Conservation (phyloP, 2,888 invertebrate species). For the Heterodera filipjevi region DNA sequence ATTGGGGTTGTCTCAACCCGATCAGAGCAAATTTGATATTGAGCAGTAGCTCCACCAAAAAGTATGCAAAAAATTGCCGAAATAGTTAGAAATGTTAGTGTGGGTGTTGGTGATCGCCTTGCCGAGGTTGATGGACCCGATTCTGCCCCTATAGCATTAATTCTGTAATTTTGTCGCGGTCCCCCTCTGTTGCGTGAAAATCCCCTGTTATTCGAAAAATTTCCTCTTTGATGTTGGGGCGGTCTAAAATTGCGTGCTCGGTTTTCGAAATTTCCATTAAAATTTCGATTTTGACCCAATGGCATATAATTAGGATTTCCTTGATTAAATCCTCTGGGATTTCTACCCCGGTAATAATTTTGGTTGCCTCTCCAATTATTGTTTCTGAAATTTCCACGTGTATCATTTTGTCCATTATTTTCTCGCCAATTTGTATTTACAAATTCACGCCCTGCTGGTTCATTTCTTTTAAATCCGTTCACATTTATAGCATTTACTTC, state of each 20-base stretch:
- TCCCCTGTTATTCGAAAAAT: neutral
- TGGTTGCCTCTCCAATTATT: neutral
- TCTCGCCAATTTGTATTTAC: neutral
- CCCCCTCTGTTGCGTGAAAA: neutral
- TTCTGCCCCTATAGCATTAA: neutral
- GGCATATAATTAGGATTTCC: neutral
- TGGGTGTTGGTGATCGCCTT: neutral
- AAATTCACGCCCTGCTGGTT: neutral
- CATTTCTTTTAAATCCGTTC: neutral
- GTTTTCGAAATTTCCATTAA: neutral
- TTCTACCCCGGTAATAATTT: neutral
- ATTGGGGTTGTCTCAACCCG: neutral
- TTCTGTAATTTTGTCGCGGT: neutral
- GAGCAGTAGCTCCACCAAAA: neutral
- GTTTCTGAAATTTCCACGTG: neutral
- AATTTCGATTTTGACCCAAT: neutral
- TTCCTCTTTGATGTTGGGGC: neutral
- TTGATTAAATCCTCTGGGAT: neutral
- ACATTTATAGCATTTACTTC: neutral
- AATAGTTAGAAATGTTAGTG: neutral
- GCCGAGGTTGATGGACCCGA: neutral
- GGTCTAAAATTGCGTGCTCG: neutral
- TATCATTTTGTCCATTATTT: neutral
- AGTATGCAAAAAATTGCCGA: neutral
- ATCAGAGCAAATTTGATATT: neutral